Percentiles rank a stretch among this genome's conserved stretches.
phyloP scores from a whole-genome alignment of 2,888 invertebrate genomes.

The Cactoblastis cactorum region DNA sequence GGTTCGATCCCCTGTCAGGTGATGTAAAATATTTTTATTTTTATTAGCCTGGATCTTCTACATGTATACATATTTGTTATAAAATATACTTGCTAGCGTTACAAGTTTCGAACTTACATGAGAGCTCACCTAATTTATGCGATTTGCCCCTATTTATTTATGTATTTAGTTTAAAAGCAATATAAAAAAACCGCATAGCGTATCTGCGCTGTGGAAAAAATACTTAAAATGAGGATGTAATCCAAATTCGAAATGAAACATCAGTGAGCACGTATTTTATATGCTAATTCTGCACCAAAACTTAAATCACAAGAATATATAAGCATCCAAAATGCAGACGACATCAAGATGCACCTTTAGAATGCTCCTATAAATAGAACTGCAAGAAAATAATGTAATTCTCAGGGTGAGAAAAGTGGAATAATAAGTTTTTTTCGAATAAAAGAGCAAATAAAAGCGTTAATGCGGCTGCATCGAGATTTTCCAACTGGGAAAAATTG shows the following conservation, averaged over 20 bases:
- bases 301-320: conserved; percentile 7
- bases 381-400: conserved; percentile 66
- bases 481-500: conserved; percentile 69
- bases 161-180: too few relatives aligned
- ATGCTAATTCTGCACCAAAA: conserved; percentile 11
- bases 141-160: too few relatives aligned
- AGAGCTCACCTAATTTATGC: too few relatives aligned
- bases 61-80: too few relatives aligned
- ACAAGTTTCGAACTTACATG: too few relatives aligned
- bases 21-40: too few relatives aligned
- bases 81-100: too few relatives aligned
- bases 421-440: conserved; percentile 72
- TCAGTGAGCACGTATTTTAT: conserved; percentile 19
- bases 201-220: not conserved
- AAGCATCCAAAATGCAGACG: conserved; percentile 8
- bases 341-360: conserved; percentile 10
- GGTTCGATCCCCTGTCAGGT: too few relatives aligned
- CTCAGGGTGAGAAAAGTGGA: conserved; percentile 62
- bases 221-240: not conserved
- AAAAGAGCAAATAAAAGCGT: conserved; percentile 70
- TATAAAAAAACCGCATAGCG: not conserved
- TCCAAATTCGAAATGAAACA: conserved; percentile 3
- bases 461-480: conserved; percentile 75
- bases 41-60: too few relatives aligned
- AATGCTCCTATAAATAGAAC: conserved; percentile 49